A percentile compares a stretch with the other conserved stretches of the same genome.
Conservation (phyloP, 1,140 invertebrate species). For the Mizuhopecten yessoensis region DNA sequence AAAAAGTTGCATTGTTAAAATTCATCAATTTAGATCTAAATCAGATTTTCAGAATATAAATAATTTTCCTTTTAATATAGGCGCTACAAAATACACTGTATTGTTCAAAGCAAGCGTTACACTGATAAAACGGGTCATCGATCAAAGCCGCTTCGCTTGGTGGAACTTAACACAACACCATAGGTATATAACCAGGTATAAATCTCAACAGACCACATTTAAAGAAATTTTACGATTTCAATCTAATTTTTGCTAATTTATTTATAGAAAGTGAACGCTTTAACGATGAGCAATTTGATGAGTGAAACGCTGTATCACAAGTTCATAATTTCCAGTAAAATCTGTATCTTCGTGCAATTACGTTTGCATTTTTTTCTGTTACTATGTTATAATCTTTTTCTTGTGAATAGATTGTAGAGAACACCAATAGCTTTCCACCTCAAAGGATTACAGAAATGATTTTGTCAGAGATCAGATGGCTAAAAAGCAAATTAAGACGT, state of each 20-base stretch:
- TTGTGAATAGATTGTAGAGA: neutral
- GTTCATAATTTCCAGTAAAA: conserved; percentile 12
- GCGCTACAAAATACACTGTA: neutral
- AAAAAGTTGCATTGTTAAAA: neutral
- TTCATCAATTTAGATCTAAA: neutral
- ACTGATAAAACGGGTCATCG: neutral
- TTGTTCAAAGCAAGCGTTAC: conserved; percentile 38
- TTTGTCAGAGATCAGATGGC: neutral
- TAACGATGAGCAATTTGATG: neutral
- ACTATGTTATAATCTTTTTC: neutral
- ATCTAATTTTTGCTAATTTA: conserved; percentile 34
- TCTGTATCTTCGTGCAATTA: conserved; percentile 1
- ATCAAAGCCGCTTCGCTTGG: neutral
- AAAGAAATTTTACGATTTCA: conserved; percentile 23
- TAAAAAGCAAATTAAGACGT: neutral
- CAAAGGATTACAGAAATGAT: conserved; percentile 26
- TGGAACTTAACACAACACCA: neutral
- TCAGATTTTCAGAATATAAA: neutral
- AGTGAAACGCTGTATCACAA: neutral
- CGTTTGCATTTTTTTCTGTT: neutral
- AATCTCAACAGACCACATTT: neutral
- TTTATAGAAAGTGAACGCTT: conserved; percentile 26
- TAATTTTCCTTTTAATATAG: neutral
- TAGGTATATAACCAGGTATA: neutral
- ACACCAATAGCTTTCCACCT: conserved; percentile 1